These are phyloP conservation scores for Syngnathus floridae DNA, from an alignment of 2,113 vertebrate species.

Conservation along the genomic window DNA sequence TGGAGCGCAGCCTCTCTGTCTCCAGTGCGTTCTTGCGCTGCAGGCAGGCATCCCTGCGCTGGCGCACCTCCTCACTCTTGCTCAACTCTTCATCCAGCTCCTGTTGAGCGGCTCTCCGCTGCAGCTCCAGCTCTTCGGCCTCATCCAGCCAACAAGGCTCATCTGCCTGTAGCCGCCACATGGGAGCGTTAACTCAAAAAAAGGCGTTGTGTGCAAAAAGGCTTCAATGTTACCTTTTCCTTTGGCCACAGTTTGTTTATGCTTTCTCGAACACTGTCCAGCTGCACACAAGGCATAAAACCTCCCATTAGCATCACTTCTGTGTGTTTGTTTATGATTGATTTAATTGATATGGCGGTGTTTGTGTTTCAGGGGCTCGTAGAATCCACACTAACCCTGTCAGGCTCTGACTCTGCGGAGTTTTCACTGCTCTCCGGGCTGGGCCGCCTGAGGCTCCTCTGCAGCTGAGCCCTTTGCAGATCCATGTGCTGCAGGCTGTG, in stretches of 20 bases:
- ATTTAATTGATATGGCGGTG: background rate
- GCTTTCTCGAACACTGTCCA: slow-evolving; percentile 55
- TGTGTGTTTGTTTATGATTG: too few species aligned
- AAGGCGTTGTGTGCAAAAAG: background rate
- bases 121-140: slow-evolving; percentile 80
- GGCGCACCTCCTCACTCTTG: slow-evolving; percentile 77
- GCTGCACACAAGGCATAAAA: slow-evolving; percentile 56
- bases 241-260: slow-evolving; percentile 13
- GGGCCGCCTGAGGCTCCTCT: slow-evolving; percentile 58
- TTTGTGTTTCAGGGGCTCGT: background rate
- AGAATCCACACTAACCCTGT: slow-evolving; percentile 18
- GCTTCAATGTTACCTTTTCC: slow-evolving; percentile 27
- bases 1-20: slow-evolving; percentile 79
- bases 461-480: slow-evolving; percentile 70
- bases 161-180: slow-evolving; percentile 60
- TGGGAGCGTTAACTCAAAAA: background rate
- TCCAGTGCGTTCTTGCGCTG: slow-evolving; percentile 79
- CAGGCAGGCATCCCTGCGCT: slow-evolving; percentile 74
- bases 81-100: slow-evolving; percentile 80
- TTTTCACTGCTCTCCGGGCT: slow-evolving; percentile 4
- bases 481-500: slow-evolving; percentile 79
- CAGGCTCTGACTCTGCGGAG: slow-evolving; percentile 3
- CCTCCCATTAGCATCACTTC: background rate
- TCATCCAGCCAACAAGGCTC: slow-evolving; percentile 79
- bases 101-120: slow-evolving; percentile 72